Evolutionary conservation across 2,888 invertebrate species (phyloP), one percentile per base, ranked within the genome.

Genomic region (Danaus chrysippus): DNA sequence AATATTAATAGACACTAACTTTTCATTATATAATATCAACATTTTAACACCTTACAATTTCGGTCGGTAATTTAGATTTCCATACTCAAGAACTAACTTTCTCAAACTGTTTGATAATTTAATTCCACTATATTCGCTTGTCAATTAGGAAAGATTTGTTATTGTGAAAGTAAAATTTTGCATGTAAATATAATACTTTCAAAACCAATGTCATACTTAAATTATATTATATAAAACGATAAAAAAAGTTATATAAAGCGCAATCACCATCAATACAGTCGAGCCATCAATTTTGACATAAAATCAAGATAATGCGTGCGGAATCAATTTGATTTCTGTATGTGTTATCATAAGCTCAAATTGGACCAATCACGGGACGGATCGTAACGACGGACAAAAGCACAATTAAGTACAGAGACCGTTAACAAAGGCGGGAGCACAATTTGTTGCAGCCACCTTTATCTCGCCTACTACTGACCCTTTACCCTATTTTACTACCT

Each of bases 381-480:
- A 70, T 78, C 79, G 76, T 79, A 77, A 79, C 71, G 71, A 75
- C 82, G 81, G 81, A 89, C 88, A 91, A 91, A 90, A 87, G 89
- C 83, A 87, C 89, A 90, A 89, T 90, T 90, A 89, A 88, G 81
- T 84, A 84, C 89, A 89, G 84, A 86, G 87, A 75, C 79, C 79
- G 83, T 81, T 87, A 87, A 89, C 87, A 87, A 89, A 82, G 86
- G 82, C 80, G 78, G 77, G 79, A 83, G 84, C 80, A 77, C 87
- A 86, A 89, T 90, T 90, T 90, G 91, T 87, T 90, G 87, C 91
- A 91, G 88, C 85, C 86, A 86, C 88, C 88, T 90, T 86, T 87
- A 87, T 86, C 83, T 82, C 82, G 79, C 78, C 80, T 78, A 87
- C 84, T 87, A 86, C 84, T 89, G 90, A 91, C 90, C 90, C 85